Percentiles rank a stretch among this genome's conserved stretches.
These are phyloP conservation scores for Heteromyza rotundicornis DNA, from an alignment of 2,888 invertebrate species.

Conservation along the genomic window DNA sequence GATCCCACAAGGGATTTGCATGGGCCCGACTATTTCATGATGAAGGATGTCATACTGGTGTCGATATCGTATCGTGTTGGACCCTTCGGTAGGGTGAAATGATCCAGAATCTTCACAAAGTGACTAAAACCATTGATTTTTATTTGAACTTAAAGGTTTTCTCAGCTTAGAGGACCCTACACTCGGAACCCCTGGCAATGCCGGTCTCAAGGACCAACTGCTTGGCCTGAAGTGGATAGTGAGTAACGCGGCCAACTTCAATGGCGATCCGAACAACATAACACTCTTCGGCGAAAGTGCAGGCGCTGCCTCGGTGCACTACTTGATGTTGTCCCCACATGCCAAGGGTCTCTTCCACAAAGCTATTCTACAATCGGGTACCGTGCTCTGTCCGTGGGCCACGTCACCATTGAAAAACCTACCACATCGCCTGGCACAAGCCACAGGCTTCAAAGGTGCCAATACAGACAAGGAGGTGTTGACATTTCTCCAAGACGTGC, in stretches of 20 bases:
- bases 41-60: conserved; percentile 62
- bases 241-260: conserved; percentile 61
- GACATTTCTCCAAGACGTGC: conserved; percentile 38
- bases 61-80: conserved; percentile 64
- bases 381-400: conserved; percentile 51
- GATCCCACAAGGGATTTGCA: conserved; percentile 54
- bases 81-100: conserved; percentile 53
- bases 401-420: conserved; percentile 38
- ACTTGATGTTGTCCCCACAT: conserved; percentile 61
- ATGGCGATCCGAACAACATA: conserved; percentile 64
- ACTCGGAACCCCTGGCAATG: conserved; percentile 64
- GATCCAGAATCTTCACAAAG: no score
- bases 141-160: conserved; percentile 59
- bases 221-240: conserved; percentile 64
- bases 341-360: conserved; percentile 60
- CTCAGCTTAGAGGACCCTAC: conserved; percentile 61
- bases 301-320: conserved; percentile 63
- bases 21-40: conserved; percentile 63
- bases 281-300: conserved; percentile 66
- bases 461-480: conserved; percentile 45
- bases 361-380: conserved; percentile 56
- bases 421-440: conserved; percentile 47
- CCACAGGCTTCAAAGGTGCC: conserved; percentile 41
- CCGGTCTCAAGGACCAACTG: conserved; percentile 65
- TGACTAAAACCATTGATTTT: neutral